Percentiles rank a stretch among this genome's conserved stretches.
phyloP scores from a whole-genome alignment of 2,113 vertebrate genomes.

The Parotia lawesii region DNA sequence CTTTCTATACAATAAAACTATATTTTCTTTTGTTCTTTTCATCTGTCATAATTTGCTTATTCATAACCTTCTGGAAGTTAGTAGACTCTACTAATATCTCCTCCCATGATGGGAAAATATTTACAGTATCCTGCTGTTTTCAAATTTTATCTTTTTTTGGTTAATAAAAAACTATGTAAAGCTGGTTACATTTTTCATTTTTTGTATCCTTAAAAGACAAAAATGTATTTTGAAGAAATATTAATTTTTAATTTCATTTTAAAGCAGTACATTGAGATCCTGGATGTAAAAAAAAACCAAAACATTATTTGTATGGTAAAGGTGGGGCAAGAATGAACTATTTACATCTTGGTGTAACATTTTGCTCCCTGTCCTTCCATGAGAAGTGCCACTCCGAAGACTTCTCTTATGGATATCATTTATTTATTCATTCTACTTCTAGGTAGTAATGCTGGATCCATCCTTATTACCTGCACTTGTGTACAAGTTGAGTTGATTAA shows the following conservation, averaged over 20 bases:
- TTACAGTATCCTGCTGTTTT: not conserved
- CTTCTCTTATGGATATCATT: not conserved
- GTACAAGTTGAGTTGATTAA: not conserved
- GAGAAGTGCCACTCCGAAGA: not conserved
- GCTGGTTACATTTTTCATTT: not conserved
- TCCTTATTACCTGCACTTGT: not conserved
- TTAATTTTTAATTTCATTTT: not conserved
- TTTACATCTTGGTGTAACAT: not conserved
- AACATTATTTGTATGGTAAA: rapidly evolving
- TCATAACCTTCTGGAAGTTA: not conserved
- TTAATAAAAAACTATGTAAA: not conserved
- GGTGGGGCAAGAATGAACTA: not conserved
- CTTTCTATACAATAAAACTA: not conserved
- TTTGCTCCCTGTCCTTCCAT: not conserved
- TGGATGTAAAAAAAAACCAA: not conserved
- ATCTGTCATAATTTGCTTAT: not conserved
- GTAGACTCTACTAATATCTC: not conserved
- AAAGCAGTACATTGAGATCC: not conserved
- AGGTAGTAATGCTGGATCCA: not conserved
- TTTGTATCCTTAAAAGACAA: not conserved
- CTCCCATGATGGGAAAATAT: not conserved
- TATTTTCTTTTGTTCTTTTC: not conserved
- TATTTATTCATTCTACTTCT: not conserved
- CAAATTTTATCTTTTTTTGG: not conserved
- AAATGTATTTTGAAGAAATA: not conserved